Percentiles rank a stretch among this genome's conserved stretches.
Evolutionary conservation across 2,113 vertebrate genomes (phyloP).

Genomic region (Antigone vipio): DNA sequence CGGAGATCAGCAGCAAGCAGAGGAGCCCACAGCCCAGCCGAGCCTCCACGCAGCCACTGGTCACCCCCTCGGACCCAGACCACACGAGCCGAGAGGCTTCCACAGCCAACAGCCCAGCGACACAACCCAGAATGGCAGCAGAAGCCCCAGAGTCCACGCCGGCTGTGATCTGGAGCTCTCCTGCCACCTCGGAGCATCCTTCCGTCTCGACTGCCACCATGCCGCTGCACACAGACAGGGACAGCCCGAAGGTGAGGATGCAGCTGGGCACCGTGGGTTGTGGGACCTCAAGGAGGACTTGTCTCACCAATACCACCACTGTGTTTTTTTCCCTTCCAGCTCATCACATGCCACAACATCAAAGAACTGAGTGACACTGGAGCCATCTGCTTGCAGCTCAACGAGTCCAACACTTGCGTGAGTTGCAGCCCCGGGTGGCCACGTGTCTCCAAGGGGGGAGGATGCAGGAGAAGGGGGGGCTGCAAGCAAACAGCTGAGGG

Average conservation of each 20-base stretch:
- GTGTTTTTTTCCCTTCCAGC: conserved; percentile 18
- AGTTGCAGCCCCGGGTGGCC: conserved; percentile 1
- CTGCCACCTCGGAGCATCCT: background rate
- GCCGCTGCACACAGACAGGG: accelerated
- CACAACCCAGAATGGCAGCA: accelerated
- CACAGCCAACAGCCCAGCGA: accelerated
- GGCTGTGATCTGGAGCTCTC: accelerated
- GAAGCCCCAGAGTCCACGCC: accelerated
- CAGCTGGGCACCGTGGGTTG: accelerated
- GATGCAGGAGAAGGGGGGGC: background rate
- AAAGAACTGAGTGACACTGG: conserved; percentile 4
- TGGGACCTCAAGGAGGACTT: accelerated
- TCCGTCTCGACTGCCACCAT: accelerated
- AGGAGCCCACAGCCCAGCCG: accelerated
- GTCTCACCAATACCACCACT: accelerated
- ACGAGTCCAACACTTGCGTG: conserved; percentile 64
- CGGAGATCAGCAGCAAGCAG: accelerated
- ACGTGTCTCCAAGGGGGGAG: accelerated
- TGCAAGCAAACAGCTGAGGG: background rate
- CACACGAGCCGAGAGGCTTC: accelerated
- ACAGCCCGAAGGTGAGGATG: background rate
- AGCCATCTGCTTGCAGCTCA: conserved; percentile 69
- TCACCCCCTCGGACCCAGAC: accelerated
- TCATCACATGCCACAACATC: conserved; percentile 40
- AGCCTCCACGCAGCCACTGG: accelerated